Conservation (phyloP, 2,113 vertebrate species). For the Chionomys nivalis region DNA sequence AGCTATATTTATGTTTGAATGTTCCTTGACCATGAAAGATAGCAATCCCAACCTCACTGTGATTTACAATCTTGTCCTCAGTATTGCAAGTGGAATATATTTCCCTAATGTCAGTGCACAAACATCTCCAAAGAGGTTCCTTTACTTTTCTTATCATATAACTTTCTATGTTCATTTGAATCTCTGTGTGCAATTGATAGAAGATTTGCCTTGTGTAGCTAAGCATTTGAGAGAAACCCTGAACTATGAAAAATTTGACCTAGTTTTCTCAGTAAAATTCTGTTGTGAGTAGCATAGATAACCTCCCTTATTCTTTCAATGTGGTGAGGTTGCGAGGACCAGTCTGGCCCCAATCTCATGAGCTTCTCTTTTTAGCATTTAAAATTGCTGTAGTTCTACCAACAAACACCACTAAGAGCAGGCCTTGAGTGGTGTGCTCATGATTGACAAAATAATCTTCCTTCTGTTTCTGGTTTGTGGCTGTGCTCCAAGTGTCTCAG, state of each 20-base stretch:
- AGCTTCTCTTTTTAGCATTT: neutral
- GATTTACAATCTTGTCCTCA: neutral
- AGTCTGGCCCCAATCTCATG: neutral
- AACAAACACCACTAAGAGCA: neutral
- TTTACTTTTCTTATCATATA: neutral
- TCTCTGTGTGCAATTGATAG: neutral
- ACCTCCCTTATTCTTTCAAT: neutral
- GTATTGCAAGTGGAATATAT: accelerated
- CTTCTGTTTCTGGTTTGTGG: neutral
- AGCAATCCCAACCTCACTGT: neutral
- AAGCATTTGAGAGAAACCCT: neutral
- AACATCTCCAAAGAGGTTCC: accelerated
- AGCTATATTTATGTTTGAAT: neutral
- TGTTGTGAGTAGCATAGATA: neutral
- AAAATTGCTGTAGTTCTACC: neutral
- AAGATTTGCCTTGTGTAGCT: neutral
- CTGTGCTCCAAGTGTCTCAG: neutral
- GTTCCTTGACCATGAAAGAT: neutral
- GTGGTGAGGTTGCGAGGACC: neutral
- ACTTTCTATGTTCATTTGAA: neutral
- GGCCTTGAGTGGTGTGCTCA: neutral
- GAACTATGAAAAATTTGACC: neutral
- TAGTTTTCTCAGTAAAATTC: neutral
- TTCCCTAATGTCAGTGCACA: neutral
- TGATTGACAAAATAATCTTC: neutral